Conservation (phyloP, 1,140 invertebrate species). For the Leptoteleia sp. region DNA sequence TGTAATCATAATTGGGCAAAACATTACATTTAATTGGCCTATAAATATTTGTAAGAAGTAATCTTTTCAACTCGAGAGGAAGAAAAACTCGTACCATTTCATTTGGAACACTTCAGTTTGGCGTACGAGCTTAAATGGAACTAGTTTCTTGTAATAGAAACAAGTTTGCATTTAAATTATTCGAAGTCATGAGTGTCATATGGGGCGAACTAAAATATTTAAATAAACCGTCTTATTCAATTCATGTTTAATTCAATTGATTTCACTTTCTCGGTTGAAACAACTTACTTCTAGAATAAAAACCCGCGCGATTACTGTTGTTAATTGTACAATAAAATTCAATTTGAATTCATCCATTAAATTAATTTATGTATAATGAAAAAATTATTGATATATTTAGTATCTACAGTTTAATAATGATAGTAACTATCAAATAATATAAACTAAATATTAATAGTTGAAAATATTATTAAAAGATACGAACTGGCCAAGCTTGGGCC, state of each 20-base stretch:
- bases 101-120: slow-evolving; percentile 8
- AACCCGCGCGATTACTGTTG: too few species aligned
- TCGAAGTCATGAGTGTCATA: slow-evolving; percentile 22
- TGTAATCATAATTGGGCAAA: slow-evolving; percentile 1
- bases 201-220: slow-evolving; percentile 21
- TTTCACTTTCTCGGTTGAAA: slow-evolving; percentile 14
- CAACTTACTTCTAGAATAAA: slow-evolving; percentile 9
- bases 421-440: too few species aligned
- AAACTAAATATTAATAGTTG: too few species aligned
- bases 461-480: too few species aligned
- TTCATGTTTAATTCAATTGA: background rate
- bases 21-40: slow-evolving; percentile 14
- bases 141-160: slow-evolving; percentile 34
- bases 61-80: slow-evolving; percentile 10
- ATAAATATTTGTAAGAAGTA: slow-evolving; percentile 33
- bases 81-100: slow-evolving; percentile 22
- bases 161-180: slow-evolving; percentile 42
- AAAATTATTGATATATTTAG: too few species aligned
- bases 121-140: slow-evolving; percentile 16
- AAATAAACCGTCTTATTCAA: slow-evolving; percentile 30
- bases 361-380: too few species aligned
- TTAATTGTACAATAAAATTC: too few species aligned
- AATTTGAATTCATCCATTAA: too few species aligned
- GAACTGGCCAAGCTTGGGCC: too few species aligned
- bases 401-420: too few species aligned